Base-by-base conservation (phyloP, 2,888 invertebrate species). In the Mythimna albipuncta region DNA sequence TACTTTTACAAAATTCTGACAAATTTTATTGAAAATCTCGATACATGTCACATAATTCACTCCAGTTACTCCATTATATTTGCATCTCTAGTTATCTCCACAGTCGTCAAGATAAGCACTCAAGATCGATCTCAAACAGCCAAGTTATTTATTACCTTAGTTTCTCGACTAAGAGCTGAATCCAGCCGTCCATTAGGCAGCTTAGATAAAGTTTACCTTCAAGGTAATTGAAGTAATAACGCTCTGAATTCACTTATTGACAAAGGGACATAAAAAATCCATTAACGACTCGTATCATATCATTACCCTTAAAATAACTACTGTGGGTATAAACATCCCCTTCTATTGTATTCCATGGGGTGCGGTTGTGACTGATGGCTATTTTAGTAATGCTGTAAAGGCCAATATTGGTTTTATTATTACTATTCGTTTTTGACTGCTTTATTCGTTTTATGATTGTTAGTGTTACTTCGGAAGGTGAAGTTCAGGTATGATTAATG, bases 291-390 rank as follows among this genome's bases (percentile, higher is more conserved):
- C 44, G 13, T 44, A 81, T 64, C 41, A 81, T 89, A 89, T 89
- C 81, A 89, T 87, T 87, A 87, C 81, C 86, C 83, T 84, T 83
- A 84, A 89, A 88, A 88, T 69, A 77, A 86, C 87, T 86, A 86
- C 88, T 85, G 87, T 85, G 77, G 79, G 83, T 87, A 87, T 91
- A 90, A 90, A 90, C 90, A 88, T 85, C 82, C 80, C 83, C 79
- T 87, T 77, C 87, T 86, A 89, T 92, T 87, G 89, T 91, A 87
- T 85, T 84, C 75, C 69, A 71, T 81, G 72, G 87, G 75, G 88
- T 91, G 88, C 47, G 88, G 92, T 93, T 85, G 91, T 87, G 91
- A 83, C 91, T 89, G 88, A 89, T 89, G 84, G 77, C 78, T 85
- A 85, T 90, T 91, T 90, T 91, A 89, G 86, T 86, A 86, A 85